Evolutionary conservation across 2,888 invertebrate species (phyloP), one percentile per base, ranked within the genome.

Genomic region (Agonopterix subpropinquella): DNA sequence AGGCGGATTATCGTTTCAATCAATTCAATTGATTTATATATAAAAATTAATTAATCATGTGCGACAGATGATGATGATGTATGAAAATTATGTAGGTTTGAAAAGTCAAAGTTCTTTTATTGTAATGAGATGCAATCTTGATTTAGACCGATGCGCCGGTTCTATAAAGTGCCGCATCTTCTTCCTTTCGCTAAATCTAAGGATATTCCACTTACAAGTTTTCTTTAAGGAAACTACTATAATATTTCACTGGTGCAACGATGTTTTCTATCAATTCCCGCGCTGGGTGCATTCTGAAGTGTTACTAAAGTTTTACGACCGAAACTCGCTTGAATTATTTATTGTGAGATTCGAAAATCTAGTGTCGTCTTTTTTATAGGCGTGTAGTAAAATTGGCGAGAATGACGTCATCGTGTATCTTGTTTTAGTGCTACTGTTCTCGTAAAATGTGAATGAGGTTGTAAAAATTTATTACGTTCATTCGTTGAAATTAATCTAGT

Each of bases 211-310:
- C 5, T 28, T 28, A 28, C 28, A 28, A 28, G 5, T 5, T 28
- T 28, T 28, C 28, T 28, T 28, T 28, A 28, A 28, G 7, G 28
- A 28, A 28, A 39, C 39, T 39, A 39, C 9, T n/a, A 11, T 28
- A n/a, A 36, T 11, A 28, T 44, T 11, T 11, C 35, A 9, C 18
- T 41, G 51, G 42, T 43, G 41, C 44, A 39, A 47, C 36, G 28
- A 42, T 58, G 57, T 57, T 57, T 59, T 53, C 45, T 53, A 60
- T 55, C 47, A 47, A 45, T 43, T 13, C 39, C 42, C 28, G 9
- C 10, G 39, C 39, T 8, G 39, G 10, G 4, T 9, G 10, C 10
- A 39, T 39, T 13, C 44, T 28, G 52, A 37, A 47, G 54, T 50
- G 58, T 48, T 54, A 49, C 44, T 11, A 36, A 11, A 7, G 44